Base-by-base conservation (phyloP, 2,797 vertebrate genomes). In the Chelmon rostratus region DNA sequence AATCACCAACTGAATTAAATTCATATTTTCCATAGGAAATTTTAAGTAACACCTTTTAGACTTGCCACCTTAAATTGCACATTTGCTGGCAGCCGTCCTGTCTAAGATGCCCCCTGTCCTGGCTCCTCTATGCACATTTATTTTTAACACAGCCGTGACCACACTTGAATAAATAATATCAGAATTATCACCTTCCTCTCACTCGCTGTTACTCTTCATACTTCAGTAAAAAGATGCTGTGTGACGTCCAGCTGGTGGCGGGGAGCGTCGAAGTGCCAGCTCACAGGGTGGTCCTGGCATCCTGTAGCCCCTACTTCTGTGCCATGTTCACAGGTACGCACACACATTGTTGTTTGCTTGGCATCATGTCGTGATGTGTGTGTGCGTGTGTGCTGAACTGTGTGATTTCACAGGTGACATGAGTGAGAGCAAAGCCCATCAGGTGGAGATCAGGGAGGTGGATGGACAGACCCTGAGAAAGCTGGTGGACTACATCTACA, bases 291-390 rank as follows among this genome's bases (percentile, higher is more conserved):
- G 97, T 99, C 79, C 94, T 99, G 78, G 96, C 98, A 0, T 96
- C 98, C 90, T 98, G 98, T 89, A 99, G 98, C 91, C 97, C 98
- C 40, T 99, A 99, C 89, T 99, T 99, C 79, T 98, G 96, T 91
- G 98, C 98, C 4, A 99, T 99, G 98, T 99, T 99, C 93, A 99
- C 98, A 96, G 98, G 98, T 99, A 96, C 49, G 52, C 6, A 28
- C 66, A 42, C 73, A 52, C 2, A 54, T 7, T 44, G 28, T 8
- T 33, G n/a, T 37, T 13, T 66, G 16, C 0, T 28, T 19, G 8
- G 1, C n/a, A 2, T 37, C 2, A 1, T 38, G 1, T 21, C 0
- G 42, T 25, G 3, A 1, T 35, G 23, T 50, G 4, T 57, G 6
- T 50, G 18, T 49, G 16, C 37, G 6, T n/a, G 12, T 53, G 15